Conservation (phyloP, 2,797 vertebrate genomes). For the Orientallactaga sibirica region DNA sequence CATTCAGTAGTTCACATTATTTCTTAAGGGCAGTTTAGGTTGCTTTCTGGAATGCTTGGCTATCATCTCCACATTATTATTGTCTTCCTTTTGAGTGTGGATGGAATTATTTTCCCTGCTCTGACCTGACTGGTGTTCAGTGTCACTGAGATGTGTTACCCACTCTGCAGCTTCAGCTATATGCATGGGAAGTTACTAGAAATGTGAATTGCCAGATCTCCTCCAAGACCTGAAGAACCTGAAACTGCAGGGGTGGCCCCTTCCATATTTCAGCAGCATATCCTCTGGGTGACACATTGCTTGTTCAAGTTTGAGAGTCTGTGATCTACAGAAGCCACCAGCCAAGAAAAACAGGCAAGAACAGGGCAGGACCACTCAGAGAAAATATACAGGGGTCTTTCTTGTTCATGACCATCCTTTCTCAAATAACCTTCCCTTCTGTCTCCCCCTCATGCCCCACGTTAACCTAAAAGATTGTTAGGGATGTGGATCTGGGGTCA, state of each 20-base stretch:
- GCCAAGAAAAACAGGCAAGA: not conserved
- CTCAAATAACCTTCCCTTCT: not conserved
- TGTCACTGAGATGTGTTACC: not conserved
- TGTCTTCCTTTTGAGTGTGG: not conserved
- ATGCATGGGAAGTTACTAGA: not conserved
- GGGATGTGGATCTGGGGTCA: not conserved
- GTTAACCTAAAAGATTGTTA: not conserved
- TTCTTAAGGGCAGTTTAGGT: not conserved
- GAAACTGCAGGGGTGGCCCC: not conserved
- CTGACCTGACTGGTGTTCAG: not conserved
- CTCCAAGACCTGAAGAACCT: not conserved
- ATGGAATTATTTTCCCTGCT: not conserved
- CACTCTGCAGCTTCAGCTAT: not conserved
- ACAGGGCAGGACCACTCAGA: not conserved
- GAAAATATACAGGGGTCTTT: not conserved
- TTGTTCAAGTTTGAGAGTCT: accelerated
- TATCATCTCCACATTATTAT: not conserved
- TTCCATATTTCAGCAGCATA: not conserved
- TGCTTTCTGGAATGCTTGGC: not conserved
- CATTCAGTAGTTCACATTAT: not conserved
- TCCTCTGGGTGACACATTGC: not conserved
- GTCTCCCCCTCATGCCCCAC: not conserved
- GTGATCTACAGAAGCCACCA: not conserved
- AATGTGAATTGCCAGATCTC: not conserved
- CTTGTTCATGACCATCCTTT: not conserved